Conservation (phyloP, 2,888 invertebrate genomes). For the Clusia tigrina region DNA sequence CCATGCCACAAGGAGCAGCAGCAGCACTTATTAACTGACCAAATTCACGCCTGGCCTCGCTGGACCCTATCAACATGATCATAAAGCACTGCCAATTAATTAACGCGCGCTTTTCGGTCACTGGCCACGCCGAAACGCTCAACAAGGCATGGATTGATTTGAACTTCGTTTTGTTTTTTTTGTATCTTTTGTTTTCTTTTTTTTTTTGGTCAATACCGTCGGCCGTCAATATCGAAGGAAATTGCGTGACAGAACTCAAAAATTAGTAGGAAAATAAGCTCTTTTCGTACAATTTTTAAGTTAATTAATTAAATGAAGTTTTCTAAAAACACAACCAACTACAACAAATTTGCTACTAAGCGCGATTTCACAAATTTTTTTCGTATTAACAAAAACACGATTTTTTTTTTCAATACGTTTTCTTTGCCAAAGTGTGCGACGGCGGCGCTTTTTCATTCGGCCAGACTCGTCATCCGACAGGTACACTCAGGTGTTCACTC, state of each 20-base stretch:
- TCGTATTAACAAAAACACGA: too few relatives aligned
- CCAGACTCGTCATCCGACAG: conserved; percentile 23
- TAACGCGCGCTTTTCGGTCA: background rate
- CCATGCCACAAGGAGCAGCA: conserved; percentile 53
- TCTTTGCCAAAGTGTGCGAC: conserved; percentile 5
- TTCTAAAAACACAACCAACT: conserved; percentile 10
- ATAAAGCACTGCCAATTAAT: conserved; percentile 30
- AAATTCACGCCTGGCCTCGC: conserved; percentile 51
- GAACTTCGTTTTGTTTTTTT: too few relatives aligned
- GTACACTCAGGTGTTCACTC: conserved; percentile 23
- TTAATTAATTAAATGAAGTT: background rate
- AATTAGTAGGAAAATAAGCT: background rate
- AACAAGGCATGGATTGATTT: too few relatives aligned
- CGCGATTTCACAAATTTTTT: too few relatives aligned
- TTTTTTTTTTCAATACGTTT: too few relatives aligned
- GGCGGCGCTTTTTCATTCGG: background rate
- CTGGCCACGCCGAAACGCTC: too few relatives aligned
- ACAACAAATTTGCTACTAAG: conserved; percentile 19
- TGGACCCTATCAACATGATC: conserved; percentile 55
- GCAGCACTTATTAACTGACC: conserved; percentile 50
- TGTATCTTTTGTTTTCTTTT: too few relatives aligned
- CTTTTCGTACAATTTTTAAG: background rate
- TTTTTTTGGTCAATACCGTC: conserved; percentile 21
- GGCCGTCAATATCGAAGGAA: background rate
- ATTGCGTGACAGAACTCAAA: background rate